Evolutionary conservation across 2,888 invertebrate genomes (phyloP).

Genomic region (Tubiluchus corallicola): DNA sequence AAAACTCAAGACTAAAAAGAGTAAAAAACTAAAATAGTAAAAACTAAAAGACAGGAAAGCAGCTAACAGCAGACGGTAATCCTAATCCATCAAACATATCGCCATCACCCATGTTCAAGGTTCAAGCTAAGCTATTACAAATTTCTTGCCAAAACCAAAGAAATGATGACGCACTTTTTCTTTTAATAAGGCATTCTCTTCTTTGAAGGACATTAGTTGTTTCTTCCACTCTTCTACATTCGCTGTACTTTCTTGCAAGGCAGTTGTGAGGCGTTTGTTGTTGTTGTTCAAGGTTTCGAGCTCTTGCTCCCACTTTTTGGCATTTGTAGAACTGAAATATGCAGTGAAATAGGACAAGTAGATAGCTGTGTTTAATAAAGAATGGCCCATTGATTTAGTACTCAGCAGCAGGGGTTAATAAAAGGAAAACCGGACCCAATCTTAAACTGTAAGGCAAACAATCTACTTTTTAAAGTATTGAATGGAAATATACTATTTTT

Average conservation of each 20-base stretch:
- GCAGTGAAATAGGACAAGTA: no score
- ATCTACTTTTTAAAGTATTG: no score
- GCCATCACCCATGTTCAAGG: slow-evolving; percentile 14
- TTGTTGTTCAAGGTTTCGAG: slow-evolving; percentile 86
- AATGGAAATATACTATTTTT: no score
- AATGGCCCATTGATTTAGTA: no score
- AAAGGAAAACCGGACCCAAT: no score
- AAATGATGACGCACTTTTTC: slow-evolving; percentile 16
- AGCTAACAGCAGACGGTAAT: no score
- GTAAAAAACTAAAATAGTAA: no score
- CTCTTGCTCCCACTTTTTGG: slow-evolving; percentile 97
- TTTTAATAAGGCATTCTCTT: slow-evolving; percentile 29
- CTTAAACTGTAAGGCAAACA: no score
- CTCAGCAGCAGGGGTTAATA: no score
- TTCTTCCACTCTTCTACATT: slow-evolving; percentile 98
- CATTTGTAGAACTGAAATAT: slow-evolving; percentile 68
- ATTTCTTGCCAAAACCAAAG: neutral
- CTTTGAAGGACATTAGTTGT: slow-evolving; percentile 51
- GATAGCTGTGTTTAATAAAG: neutral
- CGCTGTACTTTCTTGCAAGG: slow-evolving; percentile 81
- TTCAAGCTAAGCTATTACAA: neutral
- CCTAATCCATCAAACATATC: no score
- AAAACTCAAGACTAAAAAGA: no score
- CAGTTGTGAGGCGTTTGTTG: slow-evolving; percentile 80
- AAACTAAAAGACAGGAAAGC: no score